Conservation (phyloP, 2,113 vertebrate genomes). For the Hippoglossus stenolepis region DNA sequence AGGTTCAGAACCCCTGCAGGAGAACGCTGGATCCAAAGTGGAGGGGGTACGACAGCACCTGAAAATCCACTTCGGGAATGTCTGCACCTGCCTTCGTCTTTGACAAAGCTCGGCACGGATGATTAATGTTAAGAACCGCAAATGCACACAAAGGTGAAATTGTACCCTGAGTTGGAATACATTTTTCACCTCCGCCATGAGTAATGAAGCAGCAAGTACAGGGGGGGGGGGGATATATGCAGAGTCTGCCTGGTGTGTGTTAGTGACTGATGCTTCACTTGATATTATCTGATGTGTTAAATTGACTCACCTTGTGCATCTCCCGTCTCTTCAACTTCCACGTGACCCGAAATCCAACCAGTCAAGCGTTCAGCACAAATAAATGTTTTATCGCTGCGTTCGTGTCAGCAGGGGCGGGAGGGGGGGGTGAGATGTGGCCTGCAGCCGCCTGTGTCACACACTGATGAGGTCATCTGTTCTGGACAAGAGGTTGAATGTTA, state of each 20-base stretch:
- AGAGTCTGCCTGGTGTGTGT: neutral
- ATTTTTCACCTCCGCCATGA: neutral
- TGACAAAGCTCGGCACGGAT: too few species aligned
- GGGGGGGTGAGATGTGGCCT: slow-evolving; percentile 8
- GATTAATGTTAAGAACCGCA: too few species aligned
- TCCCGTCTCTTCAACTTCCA: neutral
- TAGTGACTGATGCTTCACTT: neutral
- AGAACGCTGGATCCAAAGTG: too few species aligned
- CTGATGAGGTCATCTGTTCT: neutral
- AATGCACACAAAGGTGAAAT: too few species aligned
- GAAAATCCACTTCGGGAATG: neutral
- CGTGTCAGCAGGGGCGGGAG: neutral
- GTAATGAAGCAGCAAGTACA: neutral
- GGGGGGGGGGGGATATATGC: too few species aligned
- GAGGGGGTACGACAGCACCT: neutral
- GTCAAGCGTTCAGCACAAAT: neutral
- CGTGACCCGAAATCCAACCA: neutral
- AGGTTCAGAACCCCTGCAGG: slow-evolving; percentile 8
- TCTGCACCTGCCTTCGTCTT: neutral
- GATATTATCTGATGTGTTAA: neutral
- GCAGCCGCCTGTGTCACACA: neutral
- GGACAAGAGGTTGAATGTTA: slow-evolving; percentile 1
- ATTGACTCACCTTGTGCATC: neutral
- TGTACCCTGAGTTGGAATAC: too few species aligned
- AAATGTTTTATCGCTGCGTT: neutral